Conservation (phyloP, 2,797 vertebrate genomes). For the Rhinoraja longicauda region DNA sequence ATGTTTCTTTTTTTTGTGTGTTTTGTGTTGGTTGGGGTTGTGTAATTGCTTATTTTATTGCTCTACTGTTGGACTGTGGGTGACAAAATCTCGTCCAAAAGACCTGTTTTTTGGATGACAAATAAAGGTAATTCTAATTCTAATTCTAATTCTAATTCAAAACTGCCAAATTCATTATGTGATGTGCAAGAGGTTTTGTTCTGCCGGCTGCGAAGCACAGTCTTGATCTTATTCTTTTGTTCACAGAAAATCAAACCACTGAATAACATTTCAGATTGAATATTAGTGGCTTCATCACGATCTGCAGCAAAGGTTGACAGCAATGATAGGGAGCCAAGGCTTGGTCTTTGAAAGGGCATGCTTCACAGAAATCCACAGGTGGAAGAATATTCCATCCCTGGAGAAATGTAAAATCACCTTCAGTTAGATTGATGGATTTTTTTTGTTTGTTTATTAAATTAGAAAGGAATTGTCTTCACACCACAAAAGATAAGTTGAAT, state of each 20-base stretch:
- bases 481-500: conserved; percentile 24
- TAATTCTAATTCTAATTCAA: too few relatives aligned
- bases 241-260: background rate
- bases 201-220: background rate
- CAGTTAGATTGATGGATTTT: conserved; percentile 49
- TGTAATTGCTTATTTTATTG: too few relatives aligned
- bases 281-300: background rate
- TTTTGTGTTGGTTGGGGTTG: too few relatives aligned
- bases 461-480: conserved; percentile 40
- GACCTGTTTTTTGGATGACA: too few relatives aligned
- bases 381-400: conserved; percentile 43
- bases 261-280: background rate
- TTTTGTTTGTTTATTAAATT: conserved; percentile 46
- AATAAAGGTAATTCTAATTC: too few relatives aligned
- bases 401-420: conserved; percentile 46
- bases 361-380: conserved; percentile 54
- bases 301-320: background rate
- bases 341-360: conserved; percentile 48
- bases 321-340: background rate
- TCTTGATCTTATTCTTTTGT: background rate
- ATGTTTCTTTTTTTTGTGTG: too few relatives aligned
- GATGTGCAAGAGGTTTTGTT: background rate
- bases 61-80: too few relatives aligned
- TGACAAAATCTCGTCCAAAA: too few relatives aligned
- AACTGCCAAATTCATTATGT: background rate